Conservation (phyloP, 2,888 invertebrate genomes). For the Phengaris alcon region DNA sequence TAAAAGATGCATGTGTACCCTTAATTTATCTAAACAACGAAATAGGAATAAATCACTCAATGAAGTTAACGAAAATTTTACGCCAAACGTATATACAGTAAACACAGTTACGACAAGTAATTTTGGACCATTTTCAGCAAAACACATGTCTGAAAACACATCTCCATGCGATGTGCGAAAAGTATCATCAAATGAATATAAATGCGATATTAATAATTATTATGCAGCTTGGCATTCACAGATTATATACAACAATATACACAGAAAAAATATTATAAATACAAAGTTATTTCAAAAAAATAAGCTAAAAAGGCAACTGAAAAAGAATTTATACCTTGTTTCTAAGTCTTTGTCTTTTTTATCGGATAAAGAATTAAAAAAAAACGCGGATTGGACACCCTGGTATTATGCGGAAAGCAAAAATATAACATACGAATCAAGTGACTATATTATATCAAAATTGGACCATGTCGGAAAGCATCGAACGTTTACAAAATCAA, state of each 20-base stretch:
- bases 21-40: constrained; percentile 3
- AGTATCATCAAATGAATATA: not conserved
- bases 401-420: not conserved
- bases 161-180: not conserved
- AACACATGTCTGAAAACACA: not conserved
- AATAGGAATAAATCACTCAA: not conserved
- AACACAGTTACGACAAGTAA: not conserved
- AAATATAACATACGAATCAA: not conserved
- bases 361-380: not conserved
- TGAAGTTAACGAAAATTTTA: not conserved
- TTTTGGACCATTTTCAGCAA: not conserved
- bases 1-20: constrained; percentile 14
- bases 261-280: not conserved
- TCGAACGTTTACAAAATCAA: constrained; percentile 19
- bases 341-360: constrained; percentile 14
- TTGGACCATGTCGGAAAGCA: not conserved
- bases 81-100: constrained; percentile 17
- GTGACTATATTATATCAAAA: not conserved
- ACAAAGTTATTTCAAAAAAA: constrained; percentile 35
- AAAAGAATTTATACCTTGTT: not conserved
- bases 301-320: constrained; percentile 26
- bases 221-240: constrained; percentile 11
- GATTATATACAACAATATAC: not conserved
- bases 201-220: not conserved
- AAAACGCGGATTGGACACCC: not conserved